Evolutionary conservation across 2,888 invertebrate species (phyloP).

Genomic region (Aphidius colemani): DNA sequence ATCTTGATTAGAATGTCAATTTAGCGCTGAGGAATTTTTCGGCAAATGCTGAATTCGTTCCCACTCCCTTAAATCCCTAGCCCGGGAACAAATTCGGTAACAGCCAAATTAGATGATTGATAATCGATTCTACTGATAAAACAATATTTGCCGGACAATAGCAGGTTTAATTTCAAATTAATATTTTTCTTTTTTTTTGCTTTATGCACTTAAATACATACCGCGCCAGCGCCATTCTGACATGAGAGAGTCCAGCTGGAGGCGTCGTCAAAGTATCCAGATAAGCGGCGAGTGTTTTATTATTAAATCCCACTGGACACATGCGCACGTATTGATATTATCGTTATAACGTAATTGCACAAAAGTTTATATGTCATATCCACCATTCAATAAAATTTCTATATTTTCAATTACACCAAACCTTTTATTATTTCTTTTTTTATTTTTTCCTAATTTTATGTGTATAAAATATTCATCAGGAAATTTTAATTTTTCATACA

Average conservation of each 20-base stretch:
- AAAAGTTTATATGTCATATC: slow-evolving; percentile 51
- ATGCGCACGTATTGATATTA: slow-evolving; percentile 52
- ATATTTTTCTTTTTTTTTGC: too few relatives aligned
- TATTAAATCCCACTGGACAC: slow-evolving; percentile 59
- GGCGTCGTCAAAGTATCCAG: slow-evolving; percentile 65
- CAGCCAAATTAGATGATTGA: too few relatives aligned
- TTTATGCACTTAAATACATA: slow-evolving; percentile 51
- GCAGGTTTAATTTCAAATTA: too few relatives aligned
- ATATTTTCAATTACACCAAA: background rate
- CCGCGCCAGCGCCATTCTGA: slow-evolving; percentile 73
- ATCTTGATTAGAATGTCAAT: too few relatives aligned
- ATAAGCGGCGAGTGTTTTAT: slow-evolving; percentile 55
- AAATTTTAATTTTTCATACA: background rate
- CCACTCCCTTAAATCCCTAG: too few relatives aligned
- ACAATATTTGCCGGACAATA: too few relatives aligned
- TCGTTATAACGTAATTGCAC: slow-evolving; percentile 41
- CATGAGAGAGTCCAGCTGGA: slow-evolving; percentile 67
- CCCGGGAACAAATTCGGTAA: too few relatives aligned
- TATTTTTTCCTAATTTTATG: too few relatives aligned
- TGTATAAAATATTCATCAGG: background rate
- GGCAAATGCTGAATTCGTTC: too few relatives aligned
- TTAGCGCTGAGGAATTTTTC: too few relatives aligned
- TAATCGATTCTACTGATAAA: too few relatives aligned
- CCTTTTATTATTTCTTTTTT: background rate
- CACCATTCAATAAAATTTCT: slow-evolving; percentile 24